Evolutionary conservation across 2,888 invertebrate genomes (phyloP), one percentile per base, ranked within the genome.

Genomic region (Oligia strigilis): DNA sequence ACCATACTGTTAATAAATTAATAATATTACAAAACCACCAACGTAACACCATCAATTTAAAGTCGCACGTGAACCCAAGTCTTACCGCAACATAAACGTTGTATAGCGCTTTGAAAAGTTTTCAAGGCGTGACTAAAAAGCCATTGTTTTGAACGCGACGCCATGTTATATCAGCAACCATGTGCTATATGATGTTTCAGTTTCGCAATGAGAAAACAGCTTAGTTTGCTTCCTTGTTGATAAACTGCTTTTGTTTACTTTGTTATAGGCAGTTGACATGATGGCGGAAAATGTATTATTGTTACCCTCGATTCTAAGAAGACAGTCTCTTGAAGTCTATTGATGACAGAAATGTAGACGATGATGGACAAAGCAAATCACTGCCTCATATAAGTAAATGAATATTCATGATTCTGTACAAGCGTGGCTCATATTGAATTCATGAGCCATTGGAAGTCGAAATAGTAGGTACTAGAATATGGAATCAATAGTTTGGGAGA

Each of bases 111-210:
- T 88, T 86, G 88, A 91, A 90, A 92, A 92, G 86, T 90, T 90
- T 92, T 88, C 91, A 91, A 90, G 89, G 92, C 93, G 92, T 92
- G 90, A 92, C 93, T 92, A 92, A 93, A 93, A 90, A 90, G 90
- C 90, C 86, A 93, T 93, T 93, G 93, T 93, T 92, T 89, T 81
- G 81, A 80, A 78, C 78, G 78, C 75, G 80, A 84, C 81, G 87
- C 84, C 79, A 75, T 85, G 88, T 87, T 89, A 84, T 89, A 88
- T 81, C 83, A 90, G 66, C 80, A 87, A 88, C 87, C 88, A 83
- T 90, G 81, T 87, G 87, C 78, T 87, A 80, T 88, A 87, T 87
- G 88, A 82, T 86, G 80, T 88, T 89, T 72, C 84, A 77, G 82
- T 89, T 90, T 87, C 82, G 87, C 89, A 89, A 90, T 85, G 81